Evolutionary conservation across 2,888 invertebrate species (phyloP), one percentile per base, ranked within the genome.

Genomic region (Pheosia gnoma): DNA sequence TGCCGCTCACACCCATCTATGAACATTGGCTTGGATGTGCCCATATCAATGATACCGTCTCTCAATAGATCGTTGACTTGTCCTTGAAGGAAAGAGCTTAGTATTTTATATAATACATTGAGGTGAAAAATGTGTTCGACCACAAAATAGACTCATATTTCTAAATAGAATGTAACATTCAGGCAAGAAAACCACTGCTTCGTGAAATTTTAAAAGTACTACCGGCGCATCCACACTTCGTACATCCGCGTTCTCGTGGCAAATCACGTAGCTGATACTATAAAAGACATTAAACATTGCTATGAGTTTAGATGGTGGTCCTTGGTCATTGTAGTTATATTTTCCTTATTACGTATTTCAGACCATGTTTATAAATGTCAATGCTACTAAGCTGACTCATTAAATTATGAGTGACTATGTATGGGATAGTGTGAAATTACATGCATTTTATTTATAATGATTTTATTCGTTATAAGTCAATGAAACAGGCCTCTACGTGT

Each of bases 1-100:
- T 67, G 65, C 58, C 56, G 13, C 57, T 36, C 45, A 45, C 57
- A 11, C 36, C 45, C 41, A 57, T 9, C 36, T 57, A 57, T 36
- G 45, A 57, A 57, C 45, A 45, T 13, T 25, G 56, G 7, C 43
- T 9, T 56, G 57, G 41, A 57, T 57, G 36, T 57, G 57, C 57
- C 43, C 36, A 7, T 57, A 57, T 45, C 57, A 45, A 57, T 43
- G 57, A 55, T 55, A 39, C 39, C 5, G 13, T 39, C 25, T 53
- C 3, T 37, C 5, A 0, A 39, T 7, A 38, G 56, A 41, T 41
- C 56, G 41, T 56, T 57, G 43, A 57, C 43, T 57, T 57, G 45
- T 56, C 36, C 25, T 45, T 57, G 25, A 45, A 45, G 57, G 45
- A 10, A 41, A 7, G 41, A 6, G 43, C 39, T 38, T 43, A 41